phyloP scores from a whole-genome alignment of 2,113 vertebrate genomes.

The Planiliza haematocheilus region DNA sequence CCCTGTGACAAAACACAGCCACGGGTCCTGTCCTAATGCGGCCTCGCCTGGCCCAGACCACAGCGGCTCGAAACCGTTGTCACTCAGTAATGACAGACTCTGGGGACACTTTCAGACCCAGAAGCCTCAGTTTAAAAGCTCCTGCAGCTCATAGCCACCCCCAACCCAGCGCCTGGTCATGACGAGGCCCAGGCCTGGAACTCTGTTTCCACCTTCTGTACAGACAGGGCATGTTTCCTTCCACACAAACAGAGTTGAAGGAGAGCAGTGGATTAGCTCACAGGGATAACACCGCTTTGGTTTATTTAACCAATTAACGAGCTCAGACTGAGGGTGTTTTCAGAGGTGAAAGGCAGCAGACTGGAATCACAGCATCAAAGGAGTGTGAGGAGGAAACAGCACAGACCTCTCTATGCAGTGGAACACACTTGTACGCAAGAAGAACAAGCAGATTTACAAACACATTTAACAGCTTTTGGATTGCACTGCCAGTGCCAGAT shows the following conservation, averaged over 20 bases:
- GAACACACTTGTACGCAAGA: background rate
- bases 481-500: background rate
- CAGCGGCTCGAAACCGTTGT: slow-evolving; percentile 92
- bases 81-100: slow-evolving; percentile 86
- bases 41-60: slow-evolving; percentile 81
- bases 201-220: slow-evolving; percentile 64
- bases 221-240: slow-evolving; percentile 70
- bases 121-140: slow-evolving; percentile 58
- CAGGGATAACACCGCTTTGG: slow-evolving; percentile 56
- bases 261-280: slow-evolving; percentile 62
- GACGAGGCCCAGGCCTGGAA: slow-evolving; percentile 70
- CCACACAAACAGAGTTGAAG: slow-evolving; percentile 60
- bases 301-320: slow-evolving; percentile 78
- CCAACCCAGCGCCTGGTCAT: slow-evolving; percentile 25
- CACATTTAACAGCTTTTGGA: background rate
- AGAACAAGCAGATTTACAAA: background rate
- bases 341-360: slow-evolving; percentile 43
- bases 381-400: slow-evolving; percentile 17
- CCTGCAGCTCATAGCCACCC: slow-evolving; percentile 44
- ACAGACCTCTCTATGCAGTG: background rate
- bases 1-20: slow-evolving; percentile 92
- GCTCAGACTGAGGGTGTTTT: slow-evolving; percentile 62
- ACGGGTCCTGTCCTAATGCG: slow-evolving; percentile 62
- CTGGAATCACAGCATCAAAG: slow-evolving; percentile 22
- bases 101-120: slow-evolving; percentile 63